Evolutionary conservation across 1,140 invertebrate species (phyloP), one percentile per base, ranked within the genome.

Genomic region (Charaxes varanes): DNA sequence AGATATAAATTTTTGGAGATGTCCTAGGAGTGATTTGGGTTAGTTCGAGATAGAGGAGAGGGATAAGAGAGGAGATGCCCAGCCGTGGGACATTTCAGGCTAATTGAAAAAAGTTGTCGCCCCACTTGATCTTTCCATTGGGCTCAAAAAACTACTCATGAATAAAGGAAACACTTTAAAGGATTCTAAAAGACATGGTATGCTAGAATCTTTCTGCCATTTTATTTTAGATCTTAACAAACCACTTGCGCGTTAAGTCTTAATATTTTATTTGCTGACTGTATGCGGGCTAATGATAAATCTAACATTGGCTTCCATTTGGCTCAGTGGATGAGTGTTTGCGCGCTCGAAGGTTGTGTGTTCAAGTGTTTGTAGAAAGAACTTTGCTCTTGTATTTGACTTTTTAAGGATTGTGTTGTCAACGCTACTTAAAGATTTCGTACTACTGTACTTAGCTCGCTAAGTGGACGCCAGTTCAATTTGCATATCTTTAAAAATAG

Each of bases 281-380:
- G 12, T 16, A 19, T n/a, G 26, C 11, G 26, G 12, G 18, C 26
- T 38, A 38, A 40, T 31, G 36, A 30, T 30, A 5, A 21, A 10
- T 40, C 27, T 24, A 33, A 33, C 30, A 13, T 22, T 6, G 27
- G 16, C 19, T 12, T 36, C 41, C 26, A 45, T 52, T 52, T 41
- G 42, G 17, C 26, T 45, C 41, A 37, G 22, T 43, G 17, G 19
- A 11, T 18, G 21, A 53, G 45, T 59, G 44, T 54, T 49, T 48
- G 47, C 24, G 22, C 31, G 21, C 15, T 27, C 24, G 41, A 23
- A 16, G 24, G 27, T 34, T 43, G 15, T 19, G 14, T 24, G 17
- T 16, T 41, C 11, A 10, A 47, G 40, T 56, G 43, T 56, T 48
- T 53, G 40, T 49, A 42, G 50, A 57, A 53, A 57, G 41, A 51